Percentiles rank a stretch among this genome's conserved stretches.
phyloP scores from a whole-genome alignment of 2,113 vertebrate genomes.

The Ochotona princeps region DNA sequence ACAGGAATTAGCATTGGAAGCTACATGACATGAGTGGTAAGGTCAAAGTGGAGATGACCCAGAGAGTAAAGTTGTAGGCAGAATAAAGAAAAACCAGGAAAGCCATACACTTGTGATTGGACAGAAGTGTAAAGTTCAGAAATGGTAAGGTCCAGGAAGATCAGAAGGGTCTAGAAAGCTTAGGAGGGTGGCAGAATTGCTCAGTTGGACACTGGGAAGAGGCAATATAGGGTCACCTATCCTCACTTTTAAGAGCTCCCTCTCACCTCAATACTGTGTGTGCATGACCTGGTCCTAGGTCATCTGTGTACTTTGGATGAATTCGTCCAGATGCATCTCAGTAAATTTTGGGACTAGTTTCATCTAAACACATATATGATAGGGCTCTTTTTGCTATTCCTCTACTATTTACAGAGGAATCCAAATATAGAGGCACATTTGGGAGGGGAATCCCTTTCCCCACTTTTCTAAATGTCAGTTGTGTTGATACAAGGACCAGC shows the following conservation, averaged over 20 bases:
- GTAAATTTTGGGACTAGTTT: neutral
- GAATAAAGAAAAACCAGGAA: neutral
- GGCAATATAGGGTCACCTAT: neutral
- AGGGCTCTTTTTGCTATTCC: neutral
- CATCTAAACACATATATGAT: neutral
- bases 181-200: neutral
- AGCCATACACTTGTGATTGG: neutral
- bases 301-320: neutral
- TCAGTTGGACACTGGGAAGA: neutral
- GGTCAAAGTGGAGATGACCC: neutral
- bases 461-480: neutral
- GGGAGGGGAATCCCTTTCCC: neutral
- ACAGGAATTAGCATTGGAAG: neutral
- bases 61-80: neutral
- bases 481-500: neutral
- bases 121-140: slow-evolving; percentile 1
- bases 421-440: neutral
- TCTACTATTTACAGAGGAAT: neutral
- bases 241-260: neutral
- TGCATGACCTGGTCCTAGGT: neutral
- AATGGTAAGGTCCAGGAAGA: neutral
- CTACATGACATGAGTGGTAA: neutral
- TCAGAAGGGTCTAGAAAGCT: slow-evolving; percentile 14
- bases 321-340: neutral
- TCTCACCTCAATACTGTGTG: neutral